These are phyloP conservation scores for Caenorhabditis brenneri DNA, from an alignment of 1,140 invertebrate species.

Conservation along the genomic window DNA sequence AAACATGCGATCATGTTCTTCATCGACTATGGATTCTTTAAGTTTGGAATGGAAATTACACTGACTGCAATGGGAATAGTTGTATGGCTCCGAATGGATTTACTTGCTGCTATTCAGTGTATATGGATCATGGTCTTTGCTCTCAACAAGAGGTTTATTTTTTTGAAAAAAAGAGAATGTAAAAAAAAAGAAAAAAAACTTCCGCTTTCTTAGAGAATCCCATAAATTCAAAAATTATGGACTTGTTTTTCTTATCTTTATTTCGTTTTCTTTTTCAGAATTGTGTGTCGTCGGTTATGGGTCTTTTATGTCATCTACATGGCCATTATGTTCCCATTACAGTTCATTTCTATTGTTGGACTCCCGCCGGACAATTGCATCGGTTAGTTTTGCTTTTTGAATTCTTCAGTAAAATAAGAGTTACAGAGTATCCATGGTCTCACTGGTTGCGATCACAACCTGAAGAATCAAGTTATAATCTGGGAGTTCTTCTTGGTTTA, in stretches of 20 bases:
- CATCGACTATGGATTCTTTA: conserved; percentile 89
- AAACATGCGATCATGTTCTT: conserved; percentile 84
- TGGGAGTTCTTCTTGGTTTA: conserved; percentile 88
- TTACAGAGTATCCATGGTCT: conserved; percentile 79
- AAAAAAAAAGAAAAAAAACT: too few species aligned
- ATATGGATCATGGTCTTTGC: conserved; percentile 83
- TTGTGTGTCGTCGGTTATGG: conserved; percentile 81
- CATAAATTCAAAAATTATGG: not conserved
- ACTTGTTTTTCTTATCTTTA: not conserved
- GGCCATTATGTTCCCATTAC: conserved; percentile 81
- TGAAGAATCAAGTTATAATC: conserved; percentile 72
- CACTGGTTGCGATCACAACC: conserved; percentile 23
- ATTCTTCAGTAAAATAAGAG: not conserved
- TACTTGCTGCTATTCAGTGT: conserved; percentile 85
- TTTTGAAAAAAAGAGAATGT: too few species aligned
- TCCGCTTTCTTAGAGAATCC: not conserved
- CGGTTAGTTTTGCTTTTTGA: conserved; percentile 63
- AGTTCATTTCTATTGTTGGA: conserved; percentile 87
- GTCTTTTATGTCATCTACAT: conserved; percentile 83
- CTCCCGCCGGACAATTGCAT: conserved; percentile 78
- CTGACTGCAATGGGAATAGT: conserved; percentile 79
- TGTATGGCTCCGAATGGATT: conserved; percentile 87
- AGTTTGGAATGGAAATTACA: conserved; percentile 87
- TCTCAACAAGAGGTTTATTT: conserved; percentile 70
- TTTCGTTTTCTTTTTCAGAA: conserved; percentile 58